Evolutionary conservation across 2,797 vertebrate species (phyloP).

Genomic region (Rhinichthys osculus): DNA sequence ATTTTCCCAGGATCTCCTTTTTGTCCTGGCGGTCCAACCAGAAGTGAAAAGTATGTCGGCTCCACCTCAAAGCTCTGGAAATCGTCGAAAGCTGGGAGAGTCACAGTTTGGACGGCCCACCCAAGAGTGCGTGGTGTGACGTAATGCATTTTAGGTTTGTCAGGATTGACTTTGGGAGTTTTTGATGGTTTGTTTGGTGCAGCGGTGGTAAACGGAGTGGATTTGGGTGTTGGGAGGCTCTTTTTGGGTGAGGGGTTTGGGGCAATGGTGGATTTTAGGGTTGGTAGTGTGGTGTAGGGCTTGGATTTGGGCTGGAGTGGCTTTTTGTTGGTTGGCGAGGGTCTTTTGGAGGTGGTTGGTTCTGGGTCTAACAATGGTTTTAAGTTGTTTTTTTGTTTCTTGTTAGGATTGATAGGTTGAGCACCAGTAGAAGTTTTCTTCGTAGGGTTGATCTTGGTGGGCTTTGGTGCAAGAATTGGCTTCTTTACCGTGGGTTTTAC

Average conservation of each 20-base stretch:
- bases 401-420: constrained; percentile 29
- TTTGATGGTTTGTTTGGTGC: constrained; percentile 59
- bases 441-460: constrained; percentile 48
- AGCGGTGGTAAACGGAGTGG: constrained; percentile 62
- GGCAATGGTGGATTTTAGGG: constrained; percentile 70
- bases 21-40: constrained; percentile 82
- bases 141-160: constrained; percentile 47
- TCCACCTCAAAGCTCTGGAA: constrained; percentile 84
- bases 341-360: not conserved
- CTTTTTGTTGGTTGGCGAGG: constrained; percentile 33
- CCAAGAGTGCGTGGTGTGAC: constrained; percentile 66
- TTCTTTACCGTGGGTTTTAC: constrained; percentile 37
- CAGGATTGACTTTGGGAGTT: constrained; percentile 66
- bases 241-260: constrained; percentile 59
- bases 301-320: constrained; percentile 25
- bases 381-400: not conserved
- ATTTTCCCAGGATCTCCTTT: constrained; percentile 89
- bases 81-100: constrained; percentile 79
- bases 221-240: constrained; percentile 61
- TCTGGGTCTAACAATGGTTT: not conserved
- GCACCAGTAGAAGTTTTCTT: constrained; percentile 64
- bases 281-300: constrained; percentile 43
- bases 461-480: constrained; percentile 46
- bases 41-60: constrained; percentile 83
- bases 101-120: constrained; percentile 73